phyloP scores from a whole-genome alignment of 2,888 invertebrate genomes.

The Archips xylosteana region DNA sequence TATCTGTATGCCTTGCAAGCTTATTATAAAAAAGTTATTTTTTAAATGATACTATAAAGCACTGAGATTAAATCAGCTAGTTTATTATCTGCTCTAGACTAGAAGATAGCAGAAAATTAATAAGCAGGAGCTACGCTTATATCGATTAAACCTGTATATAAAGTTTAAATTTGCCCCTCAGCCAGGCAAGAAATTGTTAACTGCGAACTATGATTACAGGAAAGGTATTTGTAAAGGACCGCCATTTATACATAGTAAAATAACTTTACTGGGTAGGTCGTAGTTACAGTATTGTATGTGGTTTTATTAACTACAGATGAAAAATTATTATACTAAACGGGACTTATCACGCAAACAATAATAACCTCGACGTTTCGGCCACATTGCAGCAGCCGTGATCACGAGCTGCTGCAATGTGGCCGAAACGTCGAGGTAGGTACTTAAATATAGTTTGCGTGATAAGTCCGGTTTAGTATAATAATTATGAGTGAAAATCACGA shows the following conservation, averaged over 20 bases:
- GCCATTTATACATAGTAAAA: not conserved
- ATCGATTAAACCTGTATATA: constrained; percentile 6
- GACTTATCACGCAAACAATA: too few relatives aligned
- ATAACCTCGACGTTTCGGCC: too few relatives aligned
- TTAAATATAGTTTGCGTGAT: too few relatives aligned
- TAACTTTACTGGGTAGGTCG: not conserved
- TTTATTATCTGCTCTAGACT: not conserved
- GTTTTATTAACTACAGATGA: not conserved
- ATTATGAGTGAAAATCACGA: too few relatives aligned
- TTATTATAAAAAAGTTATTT: not conserved
- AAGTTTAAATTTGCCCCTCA: not conserved
- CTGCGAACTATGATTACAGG: constrained; percentile 6
- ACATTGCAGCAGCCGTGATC: too few relatives aligned
- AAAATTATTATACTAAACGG: not conserved
- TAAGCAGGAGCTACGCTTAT: not conserved
- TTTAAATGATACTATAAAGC: not conserved
- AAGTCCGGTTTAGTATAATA: too few relatives aligned
- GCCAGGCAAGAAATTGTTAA: not conserved
- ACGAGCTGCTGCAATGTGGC: too few relatives aligned
- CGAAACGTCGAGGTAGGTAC: too few relatives aligned
- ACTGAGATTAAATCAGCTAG: not conserved
- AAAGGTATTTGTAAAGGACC: constrained; percentile 2
- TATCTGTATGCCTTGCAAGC: not conserved
- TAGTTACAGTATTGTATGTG: not conserved
- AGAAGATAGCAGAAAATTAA: constrained; percentile 6